These are phyloP conservation scores for Pristiophorus japonicus DNA, from an alignment of 2,113 vertebrate genomes.

Conservation along the genomic window DNA sequence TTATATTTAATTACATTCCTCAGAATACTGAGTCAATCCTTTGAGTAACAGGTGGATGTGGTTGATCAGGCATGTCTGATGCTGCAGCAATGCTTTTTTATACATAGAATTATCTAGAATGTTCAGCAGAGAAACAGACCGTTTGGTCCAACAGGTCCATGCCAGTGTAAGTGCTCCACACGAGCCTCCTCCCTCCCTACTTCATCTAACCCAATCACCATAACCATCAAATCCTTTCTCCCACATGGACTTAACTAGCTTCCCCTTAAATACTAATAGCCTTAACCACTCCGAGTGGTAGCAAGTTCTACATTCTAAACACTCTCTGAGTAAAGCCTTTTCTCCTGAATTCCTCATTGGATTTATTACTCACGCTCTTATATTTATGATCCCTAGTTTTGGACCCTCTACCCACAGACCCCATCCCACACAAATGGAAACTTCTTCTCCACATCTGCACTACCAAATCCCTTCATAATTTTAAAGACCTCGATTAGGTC, in stretches of 20 bases:
- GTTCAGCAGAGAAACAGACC: neutral
- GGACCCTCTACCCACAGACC: too few species aligned
- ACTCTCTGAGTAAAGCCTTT: neutral
- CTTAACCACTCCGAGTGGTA: neutral
- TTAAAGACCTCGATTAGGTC: neutral
- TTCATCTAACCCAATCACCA: neutral
- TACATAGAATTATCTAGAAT: neutral
- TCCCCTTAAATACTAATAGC: neutral
- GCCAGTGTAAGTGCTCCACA: neutral
- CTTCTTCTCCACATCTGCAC: neutral
- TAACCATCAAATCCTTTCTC: neutral
- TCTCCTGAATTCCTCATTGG: neutral
- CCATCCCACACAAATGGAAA: neutral
- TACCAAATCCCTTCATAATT: neutral
- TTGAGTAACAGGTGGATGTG: neutral
- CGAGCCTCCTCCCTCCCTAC: neutral
- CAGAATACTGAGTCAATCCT: neutral
- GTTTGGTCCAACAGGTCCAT: neutral
- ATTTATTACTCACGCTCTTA: neutral
- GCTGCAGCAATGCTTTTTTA: neutral
- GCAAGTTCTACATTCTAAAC: neutral
- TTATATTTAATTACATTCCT: constrained; percentile 14
- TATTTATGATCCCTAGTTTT: neutral
- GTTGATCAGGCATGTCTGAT: neutral
- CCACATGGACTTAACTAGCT: neutral